phyloP scores from a whole-genome alignment of 2,113 vertebrate species.

The Alouatta palliata region DNA sequence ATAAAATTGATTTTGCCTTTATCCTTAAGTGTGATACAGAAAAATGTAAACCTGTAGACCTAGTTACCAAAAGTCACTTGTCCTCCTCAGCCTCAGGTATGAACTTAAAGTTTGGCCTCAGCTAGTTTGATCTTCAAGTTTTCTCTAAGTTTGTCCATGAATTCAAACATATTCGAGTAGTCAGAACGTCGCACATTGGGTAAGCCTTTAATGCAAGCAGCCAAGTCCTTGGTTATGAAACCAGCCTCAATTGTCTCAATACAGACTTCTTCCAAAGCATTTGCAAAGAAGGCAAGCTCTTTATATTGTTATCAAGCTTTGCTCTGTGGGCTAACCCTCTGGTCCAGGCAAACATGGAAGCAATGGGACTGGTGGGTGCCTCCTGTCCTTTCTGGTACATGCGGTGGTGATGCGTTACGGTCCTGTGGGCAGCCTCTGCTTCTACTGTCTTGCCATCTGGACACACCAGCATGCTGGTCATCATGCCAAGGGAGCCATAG shows the following conservation, averaged over 20 bases:
- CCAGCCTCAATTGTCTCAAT: slow-evolving; percentile 97
- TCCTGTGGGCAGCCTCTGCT: slow-evolving; percentile 97
- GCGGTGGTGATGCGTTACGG: slow-evolving; percentile 96
- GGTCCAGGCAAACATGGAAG: slow-evolving; percentile 99
- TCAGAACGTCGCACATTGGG: slow-evolving; percentile 91
- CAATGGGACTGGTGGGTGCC: slow-evolving; percentile 98
- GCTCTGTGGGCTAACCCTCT: slow-evolving; percentile 95
- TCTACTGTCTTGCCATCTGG: slow-evolving; percentile 97
- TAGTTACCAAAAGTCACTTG: slow-evolving; percentile 42
- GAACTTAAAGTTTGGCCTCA: slow-evolving; percentile 89
- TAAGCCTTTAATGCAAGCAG: slow-evolving; percentile 96
- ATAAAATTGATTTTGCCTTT: slow-evolving; percentile 72
- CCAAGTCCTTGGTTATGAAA: slow-evolving; percentile 98
- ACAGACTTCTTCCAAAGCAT: slow-evolving; percentile 94
- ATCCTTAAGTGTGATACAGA: slow-evolving; percentile 72
- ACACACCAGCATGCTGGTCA: slow-evolving; percentile 97
- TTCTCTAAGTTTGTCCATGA: slow-evolving; percentile 97
- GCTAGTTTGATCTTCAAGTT: slow-evolving; percentile 92
- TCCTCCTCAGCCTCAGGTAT: not conserved
- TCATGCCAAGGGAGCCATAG: slow-evolving; percentile 95
- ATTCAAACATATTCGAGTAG: slow-evolving; percentile 97
- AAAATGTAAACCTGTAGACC: slow-evolving; percentile 68
- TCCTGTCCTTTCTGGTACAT: slow-evolving; percentile 97
- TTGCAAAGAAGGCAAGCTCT: slow-evolving; percentile 89
- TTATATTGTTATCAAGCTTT: slow-evolving; percentile 91